phyloP scores from a whole-genome alignment of 1,140 invertebrate genomes.

The Pachypeltis micranthus region DNA sequence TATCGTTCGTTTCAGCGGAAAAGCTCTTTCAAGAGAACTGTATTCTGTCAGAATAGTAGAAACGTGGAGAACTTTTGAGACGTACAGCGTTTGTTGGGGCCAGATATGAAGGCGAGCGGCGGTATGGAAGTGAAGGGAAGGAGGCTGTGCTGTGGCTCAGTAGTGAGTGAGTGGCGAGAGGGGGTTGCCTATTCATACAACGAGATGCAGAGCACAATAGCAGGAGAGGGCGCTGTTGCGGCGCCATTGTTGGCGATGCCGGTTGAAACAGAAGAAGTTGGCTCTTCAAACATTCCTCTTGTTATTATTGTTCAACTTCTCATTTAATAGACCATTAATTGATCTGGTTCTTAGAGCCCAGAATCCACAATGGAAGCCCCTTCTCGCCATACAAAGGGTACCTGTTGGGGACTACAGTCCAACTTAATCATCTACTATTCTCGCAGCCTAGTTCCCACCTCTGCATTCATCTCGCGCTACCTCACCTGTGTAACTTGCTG shows the following conservation, averaged over 20 bases:
- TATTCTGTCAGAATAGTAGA: no score
- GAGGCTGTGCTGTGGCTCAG: no score
- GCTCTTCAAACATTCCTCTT: constrained; percentile 2
- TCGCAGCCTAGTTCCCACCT: background rate
- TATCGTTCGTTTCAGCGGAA: no score
- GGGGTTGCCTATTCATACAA: no score
- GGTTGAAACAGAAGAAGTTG: constrained; percentile 20
- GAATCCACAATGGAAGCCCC: background rate
- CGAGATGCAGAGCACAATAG: constrained; percentile 4
- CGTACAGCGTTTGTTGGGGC: no score
- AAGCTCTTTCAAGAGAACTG: no score
- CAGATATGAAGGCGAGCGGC: no score
- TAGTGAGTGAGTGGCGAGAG: no score
- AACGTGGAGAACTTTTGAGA: no score
- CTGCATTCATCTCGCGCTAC: background rate
- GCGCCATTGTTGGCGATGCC: background rate
- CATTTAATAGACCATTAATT: background rate
- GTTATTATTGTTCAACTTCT: background rate
- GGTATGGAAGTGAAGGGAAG: no score
- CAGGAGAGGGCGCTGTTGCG: background rate
- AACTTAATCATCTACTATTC: background rate
- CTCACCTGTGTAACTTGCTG: background rate
- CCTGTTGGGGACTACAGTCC: background rate
- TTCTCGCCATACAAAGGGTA: background rate
- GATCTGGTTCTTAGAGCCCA: background rate